Conservation (phyloP, 2,113 vertebrate genomes). For the Genyomyrus donnyi region DNA sequence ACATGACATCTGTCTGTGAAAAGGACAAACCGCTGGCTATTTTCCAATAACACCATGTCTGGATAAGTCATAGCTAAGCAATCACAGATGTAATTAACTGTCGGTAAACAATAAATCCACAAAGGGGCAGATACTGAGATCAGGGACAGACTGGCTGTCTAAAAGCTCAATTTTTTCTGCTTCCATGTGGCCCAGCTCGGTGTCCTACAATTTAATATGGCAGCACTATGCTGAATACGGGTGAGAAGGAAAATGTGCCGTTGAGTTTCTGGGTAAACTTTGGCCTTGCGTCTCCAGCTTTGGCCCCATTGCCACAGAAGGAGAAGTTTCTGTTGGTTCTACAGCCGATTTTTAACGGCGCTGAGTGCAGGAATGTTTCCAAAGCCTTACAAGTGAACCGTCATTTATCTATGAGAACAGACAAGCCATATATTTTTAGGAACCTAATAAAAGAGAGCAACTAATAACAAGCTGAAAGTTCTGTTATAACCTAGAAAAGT, state of each 20-base stretch:
- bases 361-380: neutral
- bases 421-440: neutral
- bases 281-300: neutral
- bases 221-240: neutral
- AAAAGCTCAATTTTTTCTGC: neutral
- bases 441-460: neutral
- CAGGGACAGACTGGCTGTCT: neutral
- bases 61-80: constrained; percentile 54
- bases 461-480: neutral
- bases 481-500: neutral
- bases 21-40: constrained; percentile 50
- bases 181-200: neutral
- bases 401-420: neutral
- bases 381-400: neutral
- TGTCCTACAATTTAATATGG: neutral
- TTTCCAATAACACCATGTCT: constrained; percentile 49
- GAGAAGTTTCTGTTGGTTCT: neutral
- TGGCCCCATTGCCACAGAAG: neutral
- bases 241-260: neutral
- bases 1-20: neutral
- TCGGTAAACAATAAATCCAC: constrained; percentile 39
- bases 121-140: neutral
- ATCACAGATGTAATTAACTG: constrained; percentile 55
- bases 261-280: neutral
- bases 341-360: neutral